Evolutionary conservation across 2,113 vertebrate species (phyloP).

Genomic region (Lophura nycthemera): DNA sequence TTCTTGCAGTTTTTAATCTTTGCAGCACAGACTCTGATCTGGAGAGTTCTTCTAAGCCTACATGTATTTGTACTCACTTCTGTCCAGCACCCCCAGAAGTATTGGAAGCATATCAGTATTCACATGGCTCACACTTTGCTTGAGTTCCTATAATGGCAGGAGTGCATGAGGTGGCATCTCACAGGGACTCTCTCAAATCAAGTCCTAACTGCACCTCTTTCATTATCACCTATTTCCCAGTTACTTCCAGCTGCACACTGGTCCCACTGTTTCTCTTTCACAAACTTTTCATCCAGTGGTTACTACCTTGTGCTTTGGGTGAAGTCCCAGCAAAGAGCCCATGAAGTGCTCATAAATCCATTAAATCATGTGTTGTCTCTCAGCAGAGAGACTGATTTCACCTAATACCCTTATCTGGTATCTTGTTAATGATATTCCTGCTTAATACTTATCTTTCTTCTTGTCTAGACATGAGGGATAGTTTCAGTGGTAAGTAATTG

Average conservation of each 20-base stretch:
- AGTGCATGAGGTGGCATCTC: rapidly evolving
- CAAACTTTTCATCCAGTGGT: background rate
- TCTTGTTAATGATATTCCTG: background rate
- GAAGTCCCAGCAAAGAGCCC: background rate
- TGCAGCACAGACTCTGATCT: background rate
- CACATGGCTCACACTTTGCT: background rate
- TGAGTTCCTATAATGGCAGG: background rate
- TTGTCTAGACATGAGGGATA: background rate
- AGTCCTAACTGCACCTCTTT: background rate
- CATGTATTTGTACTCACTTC: background rate
- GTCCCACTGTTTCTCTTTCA: background rate
- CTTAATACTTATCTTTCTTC: background rate
- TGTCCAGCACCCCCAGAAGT: background rate
- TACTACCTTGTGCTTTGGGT: background rate
- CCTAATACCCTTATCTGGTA: background rate
- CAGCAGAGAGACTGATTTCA: background rate
- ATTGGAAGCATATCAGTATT: background rate
- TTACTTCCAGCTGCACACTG: background rate
- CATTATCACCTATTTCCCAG: background rate
- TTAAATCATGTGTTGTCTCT: background rate
- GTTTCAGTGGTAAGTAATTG: background rate
- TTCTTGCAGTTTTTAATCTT: background rate
- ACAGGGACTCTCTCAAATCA: background rate
- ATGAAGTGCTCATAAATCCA: background rate
- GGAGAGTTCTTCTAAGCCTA: background rate